Percentiles rank a stretch among this genome's conserved stretches.
These are phyloP conservation scores for Lacanobia wlatinum DNA, from an alignment of 2,888 invertebrate genomes.

Conservation along the genomic window DNA sequence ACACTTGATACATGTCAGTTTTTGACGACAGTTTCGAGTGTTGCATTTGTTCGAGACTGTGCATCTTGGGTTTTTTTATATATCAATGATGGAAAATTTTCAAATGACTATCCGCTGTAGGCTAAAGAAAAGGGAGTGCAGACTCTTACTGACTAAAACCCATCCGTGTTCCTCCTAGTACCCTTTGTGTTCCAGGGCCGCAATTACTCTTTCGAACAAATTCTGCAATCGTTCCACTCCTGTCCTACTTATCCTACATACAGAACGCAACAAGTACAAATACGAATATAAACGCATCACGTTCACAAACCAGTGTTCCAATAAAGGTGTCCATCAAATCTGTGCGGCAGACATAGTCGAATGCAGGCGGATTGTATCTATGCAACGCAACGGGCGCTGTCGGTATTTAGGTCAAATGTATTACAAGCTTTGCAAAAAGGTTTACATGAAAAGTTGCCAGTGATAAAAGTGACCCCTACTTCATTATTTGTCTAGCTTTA, in stretches of 20 bases:
- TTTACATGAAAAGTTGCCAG: background rate
- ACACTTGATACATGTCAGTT: no score
- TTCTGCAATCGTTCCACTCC: no score
- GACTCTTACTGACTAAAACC: no score
- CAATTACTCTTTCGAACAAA: no score
- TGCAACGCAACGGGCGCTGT: background rate
- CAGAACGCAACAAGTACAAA: slow-evolving; percentile 26
- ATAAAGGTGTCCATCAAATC: slow-evolving; percentile 43
- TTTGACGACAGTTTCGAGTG: no score
- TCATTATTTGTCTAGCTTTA: background rate
- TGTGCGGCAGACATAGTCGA: background rate
- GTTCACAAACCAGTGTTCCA: background rate
- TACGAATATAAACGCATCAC: slow-evolving; percentile 7
- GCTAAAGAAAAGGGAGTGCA: no score
- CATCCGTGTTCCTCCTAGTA: no score
- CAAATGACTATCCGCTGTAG: no score
- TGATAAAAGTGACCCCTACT: background rate
- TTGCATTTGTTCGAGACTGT: no score
- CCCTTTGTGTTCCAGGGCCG: no score
- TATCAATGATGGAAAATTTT: no score
- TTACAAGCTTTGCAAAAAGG: background rate
- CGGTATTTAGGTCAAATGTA: slow-evolving; percentile 12
- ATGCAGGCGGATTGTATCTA: slow-evolving; percentile 4
- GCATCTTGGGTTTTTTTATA: no score
- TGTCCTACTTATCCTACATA: background rate